A percentile compares a stretch with the other conserved stretches of the same genome.
phyloP scores from a whole-genome alignment of 2,888 invertebrate genomes.

The Atethmia centrago region DNA sequence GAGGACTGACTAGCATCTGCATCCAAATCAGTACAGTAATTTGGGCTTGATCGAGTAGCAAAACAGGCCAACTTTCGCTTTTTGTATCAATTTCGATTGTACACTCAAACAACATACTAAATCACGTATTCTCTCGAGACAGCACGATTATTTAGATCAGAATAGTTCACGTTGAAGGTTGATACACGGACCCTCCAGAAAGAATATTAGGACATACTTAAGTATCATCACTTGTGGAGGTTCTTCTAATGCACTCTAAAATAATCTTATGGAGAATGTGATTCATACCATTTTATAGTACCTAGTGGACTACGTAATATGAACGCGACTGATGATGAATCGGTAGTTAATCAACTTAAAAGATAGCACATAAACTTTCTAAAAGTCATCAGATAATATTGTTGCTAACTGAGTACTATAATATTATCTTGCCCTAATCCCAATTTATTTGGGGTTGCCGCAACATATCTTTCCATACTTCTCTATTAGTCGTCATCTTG shows the following conservation, averaged over 20 bases:
- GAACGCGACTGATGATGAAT: neutral
- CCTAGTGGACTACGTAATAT: neutral
- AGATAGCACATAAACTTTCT: neutral
- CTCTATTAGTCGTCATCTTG: too few relatives aligned
- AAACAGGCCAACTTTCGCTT: neutral
- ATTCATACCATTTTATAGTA: neutral
- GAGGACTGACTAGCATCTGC: too few relatives aligned
- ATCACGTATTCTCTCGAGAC: neutral
- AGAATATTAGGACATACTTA: neutral
- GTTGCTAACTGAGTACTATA: neutral
- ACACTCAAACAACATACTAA: constrained; percentile 8
- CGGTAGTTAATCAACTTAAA: neutral
- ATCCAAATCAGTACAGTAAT: neutral
- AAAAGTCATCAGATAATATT: constrained; percentile 7
- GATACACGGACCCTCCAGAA: neutral
- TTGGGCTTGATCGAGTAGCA: neutral
- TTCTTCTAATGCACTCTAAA: neutral
- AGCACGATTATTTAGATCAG: neutral
- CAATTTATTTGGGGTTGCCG: neutral
- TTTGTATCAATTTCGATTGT: neutral
- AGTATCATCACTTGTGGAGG: neutral
- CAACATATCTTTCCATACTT: neutral
- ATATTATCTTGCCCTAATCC: neutral
- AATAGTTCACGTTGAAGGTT: neutral
- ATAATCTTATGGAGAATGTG: neutral